These are phyloP conservation scores for Drosophila miranda DNA, from an alignment of 1,140 invertebrate genomes.

Conservation along the genomic window DNA sequence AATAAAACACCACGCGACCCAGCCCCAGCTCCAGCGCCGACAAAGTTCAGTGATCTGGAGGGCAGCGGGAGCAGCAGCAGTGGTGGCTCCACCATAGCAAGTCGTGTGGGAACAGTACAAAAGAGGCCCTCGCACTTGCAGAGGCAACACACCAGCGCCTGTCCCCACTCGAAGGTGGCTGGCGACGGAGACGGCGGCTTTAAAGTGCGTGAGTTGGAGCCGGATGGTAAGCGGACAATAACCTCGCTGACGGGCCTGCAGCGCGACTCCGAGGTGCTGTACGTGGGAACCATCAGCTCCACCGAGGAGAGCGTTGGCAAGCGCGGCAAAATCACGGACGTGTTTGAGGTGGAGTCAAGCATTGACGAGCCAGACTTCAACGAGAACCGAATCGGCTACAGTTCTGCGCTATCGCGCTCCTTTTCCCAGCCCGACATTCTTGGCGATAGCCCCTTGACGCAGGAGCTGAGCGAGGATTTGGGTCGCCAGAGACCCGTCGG, in stretches of 20 bases:
- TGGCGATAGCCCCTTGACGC: slow-evolving; percentile 81
- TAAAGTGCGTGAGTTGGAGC: slow-evolving; percentile 87
- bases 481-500: slow-evolving; percentile 88
- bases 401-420: slow-evolving; percentile 83
- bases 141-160: slow-evolving; percentile 45
- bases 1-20: slow-evolving; percentile 58
- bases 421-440: slow-evolving; percentile 88
- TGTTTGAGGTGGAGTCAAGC: slow-evolving; percentile 84
- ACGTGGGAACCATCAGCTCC: slow-evolving; percentile 89
- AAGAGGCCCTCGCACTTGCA: slow-evolving; percentile 62
- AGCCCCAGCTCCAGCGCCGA: slow-evolving; percentile 22
- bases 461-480: slow-evolving; percentile 82
- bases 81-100: slow-evolving; percentile 76
- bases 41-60: slow-evolving; percentile 83
- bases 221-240: slow-evolving; percentile 90
- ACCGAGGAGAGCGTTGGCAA: slow-evolving; percentile 85
- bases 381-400: slow-evolving; percentile 34
- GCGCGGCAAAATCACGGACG: slow-evolving; percentile 89
- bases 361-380: slow-evolving; percentile 44
- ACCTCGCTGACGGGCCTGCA: slow-evolving; percentile 90
- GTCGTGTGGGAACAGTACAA: slow-evolving; percentile 77
- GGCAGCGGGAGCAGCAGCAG: slow-evolving; percentile 75
- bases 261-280: slow-evolving; percentile 93
- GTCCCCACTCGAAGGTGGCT: slow-evolving; percentile 48
- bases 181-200: slow-evolving; percentile 43